Percentiles rank a stretch among this genome's conserved stretches.
Conservation (phyloP, 2,888 invertebrate species). For the Pheosia gnoma region DNA sequence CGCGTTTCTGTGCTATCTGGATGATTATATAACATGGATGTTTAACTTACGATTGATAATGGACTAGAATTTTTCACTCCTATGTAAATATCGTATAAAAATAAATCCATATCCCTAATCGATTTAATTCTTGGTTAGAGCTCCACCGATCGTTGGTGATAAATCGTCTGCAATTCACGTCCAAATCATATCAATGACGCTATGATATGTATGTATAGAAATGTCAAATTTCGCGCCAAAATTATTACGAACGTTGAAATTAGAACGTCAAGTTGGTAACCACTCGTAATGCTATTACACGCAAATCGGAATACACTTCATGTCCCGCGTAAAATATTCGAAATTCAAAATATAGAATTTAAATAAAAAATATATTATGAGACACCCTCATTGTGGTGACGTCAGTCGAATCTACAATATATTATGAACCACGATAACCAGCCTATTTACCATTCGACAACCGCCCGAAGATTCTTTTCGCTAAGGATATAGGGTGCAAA, state of each 20-base stretch:
- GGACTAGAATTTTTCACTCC: no score
- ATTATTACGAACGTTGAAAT: constrained; percentile 49
- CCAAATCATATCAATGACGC: neutral
- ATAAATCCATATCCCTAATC: no score
- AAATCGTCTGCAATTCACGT: neutral
- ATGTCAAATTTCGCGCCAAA: constrained; percentile 36
- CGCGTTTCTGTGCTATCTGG: no score
- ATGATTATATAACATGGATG: no score
- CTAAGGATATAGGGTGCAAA: constrained; percentile 54
- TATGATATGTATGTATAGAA: constrained; percentile 24
- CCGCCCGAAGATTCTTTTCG: constrained; percentile 43
- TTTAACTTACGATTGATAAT: no score
- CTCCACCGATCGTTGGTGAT: no score
- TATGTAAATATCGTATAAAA: no score
- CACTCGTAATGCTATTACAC: constrained; percentile 56
- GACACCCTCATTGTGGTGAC: constrained; percentile 75
- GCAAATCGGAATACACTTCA: constrained; percentile 69
- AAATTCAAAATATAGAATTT: constrained; percentile 59
- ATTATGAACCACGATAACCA: constrained; percentile 61
- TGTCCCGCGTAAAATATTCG: constrained; percentile 66
- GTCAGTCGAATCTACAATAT: constrained; percentile 77
- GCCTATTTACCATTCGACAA: constrained; percentile 39
- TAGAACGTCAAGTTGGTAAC: constrained; percentile 58
- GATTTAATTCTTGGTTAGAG: no score
- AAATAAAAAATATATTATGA: constrained; percentile 66